Evolutionary conservation across 2,113 vertebrate genomes (phyloP).

Genomic region (Neolamprologus sp.): DNA sequence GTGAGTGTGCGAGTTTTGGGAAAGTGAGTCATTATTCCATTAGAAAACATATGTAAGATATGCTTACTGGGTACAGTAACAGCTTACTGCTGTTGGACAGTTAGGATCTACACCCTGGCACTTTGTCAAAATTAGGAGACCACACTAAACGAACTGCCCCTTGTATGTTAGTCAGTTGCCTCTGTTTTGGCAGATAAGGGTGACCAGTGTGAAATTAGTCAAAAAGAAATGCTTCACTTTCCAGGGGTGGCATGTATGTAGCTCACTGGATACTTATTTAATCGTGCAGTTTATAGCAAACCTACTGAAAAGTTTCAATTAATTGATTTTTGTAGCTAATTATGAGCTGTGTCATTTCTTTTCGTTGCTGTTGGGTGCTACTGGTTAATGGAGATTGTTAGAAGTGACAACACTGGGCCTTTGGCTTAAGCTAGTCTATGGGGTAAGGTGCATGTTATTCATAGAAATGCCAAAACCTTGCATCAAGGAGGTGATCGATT

Average conservation of each 20-base stretch:
- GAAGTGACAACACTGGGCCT: background rate
- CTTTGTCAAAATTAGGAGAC: background rate
- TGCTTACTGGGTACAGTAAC: background rate
- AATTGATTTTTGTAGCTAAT: background rate
- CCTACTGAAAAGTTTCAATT: background rate
- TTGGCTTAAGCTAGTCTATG: background rate
- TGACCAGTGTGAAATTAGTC: background rate
- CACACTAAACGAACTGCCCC: background rate
- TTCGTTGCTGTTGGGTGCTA: background rate
- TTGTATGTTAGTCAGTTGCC: accelerated
- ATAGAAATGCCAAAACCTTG: accelerated
- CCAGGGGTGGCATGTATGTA: background rate
- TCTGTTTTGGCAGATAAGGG: background rate
- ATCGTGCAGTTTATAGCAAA: background rate
- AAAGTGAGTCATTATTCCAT: background rate
- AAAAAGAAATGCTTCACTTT: background rate
- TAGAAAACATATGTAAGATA: background rate
- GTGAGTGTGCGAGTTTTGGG: background rate
- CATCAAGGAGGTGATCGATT: background rate
- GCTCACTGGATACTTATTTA: background rate
- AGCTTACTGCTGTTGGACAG: background rate
- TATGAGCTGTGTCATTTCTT: accelerated
- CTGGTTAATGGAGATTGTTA: background rate
- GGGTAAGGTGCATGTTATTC: background rate
- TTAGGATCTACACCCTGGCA: background rate